Evolutionary conservation across 2,888 invertebrate species (phyloP).

Genomic region (Nephrotoma appendiculata): DNA sequence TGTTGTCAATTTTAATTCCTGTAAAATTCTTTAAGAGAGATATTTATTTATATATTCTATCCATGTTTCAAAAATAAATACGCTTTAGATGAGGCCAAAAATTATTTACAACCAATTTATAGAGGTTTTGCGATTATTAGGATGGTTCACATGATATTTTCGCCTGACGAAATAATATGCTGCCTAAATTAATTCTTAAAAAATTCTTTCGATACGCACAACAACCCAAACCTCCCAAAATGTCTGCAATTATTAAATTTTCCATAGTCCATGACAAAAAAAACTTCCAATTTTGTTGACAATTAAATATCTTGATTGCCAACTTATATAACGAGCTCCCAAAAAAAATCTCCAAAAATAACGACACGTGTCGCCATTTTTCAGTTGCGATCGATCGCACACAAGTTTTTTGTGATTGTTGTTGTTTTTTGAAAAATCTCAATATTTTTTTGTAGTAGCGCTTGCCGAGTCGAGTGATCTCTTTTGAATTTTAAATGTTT

Average conservation of each 20-base stretch:
- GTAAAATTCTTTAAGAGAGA: neutral
- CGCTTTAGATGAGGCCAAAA: neutral
- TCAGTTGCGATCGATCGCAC: neutral
- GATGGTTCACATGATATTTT: too few relatives aligned
- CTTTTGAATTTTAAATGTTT: neutral
- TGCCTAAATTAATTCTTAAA: too few relatives aligned
- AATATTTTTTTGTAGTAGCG: neutral
- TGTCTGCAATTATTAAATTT: neutral
- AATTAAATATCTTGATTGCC: neutral
- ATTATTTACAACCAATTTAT: neutral
- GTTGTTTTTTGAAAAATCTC: neutral
- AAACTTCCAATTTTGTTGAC: neutral
- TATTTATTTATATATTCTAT: neutral
- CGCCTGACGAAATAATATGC: too few relatives aligned
- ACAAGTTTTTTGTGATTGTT: neutral
- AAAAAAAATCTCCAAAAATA: neutral
- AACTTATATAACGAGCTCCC: neutral
- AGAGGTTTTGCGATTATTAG: too few relatives aligned
- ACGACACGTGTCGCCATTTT: neutral
- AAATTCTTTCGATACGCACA: neutral
- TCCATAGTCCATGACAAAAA: neutral
- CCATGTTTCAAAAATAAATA: neutral
- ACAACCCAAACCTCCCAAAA: neutral
- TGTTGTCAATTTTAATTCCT: neutral
- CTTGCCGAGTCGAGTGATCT: neutral